Base-by-base conservation (phyloP, 2,113 vertebrate species). In the Noctilio leporinus region DNA sequence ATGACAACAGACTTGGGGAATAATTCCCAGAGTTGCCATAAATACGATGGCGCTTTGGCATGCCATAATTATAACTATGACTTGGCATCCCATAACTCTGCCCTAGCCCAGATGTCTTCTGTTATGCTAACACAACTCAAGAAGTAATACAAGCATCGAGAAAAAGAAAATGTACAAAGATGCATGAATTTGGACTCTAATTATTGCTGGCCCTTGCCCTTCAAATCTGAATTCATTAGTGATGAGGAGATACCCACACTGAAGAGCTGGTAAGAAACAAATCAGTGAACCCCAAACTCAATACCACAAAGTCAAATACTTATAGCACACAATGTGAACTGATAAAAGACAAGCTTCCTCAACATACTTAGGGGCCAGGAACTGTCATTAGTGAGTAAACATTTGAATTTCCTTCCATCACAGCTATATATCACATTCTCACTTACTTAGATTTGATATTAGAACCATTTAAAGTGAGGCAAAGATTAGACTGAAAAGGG, bases 371-470 rank as follows among this genome's bases (percentile, higher is more conserved):
- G 6, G 17, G 6, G 65, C 26, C 28, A 53, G 38, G 9, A 91
- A 26, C 14, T 55, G 81, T 45, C 65, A 69, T 69, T 45, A 49
- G 57, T 40, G 64, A 75, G 47, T 62, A 12, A 26, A 57, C 17
- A n/a, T 10, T 67, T 28, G 88, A 59, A 75, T 26, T 10, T 86
- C 64, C n/a, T 91, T 16, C 47, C 8, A 26, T 59, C 55, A 53
- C 28, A 70, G 72, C 28, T 83, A 69, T 28, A 5, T 12, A 75
- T 43, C 57, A 84, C 51, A 69, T 64, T 81, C 47, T 53, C 47
- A 64, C 3, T 38, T 67, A 77, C 55, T 89, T 94, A 89, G 62
- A 83, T 69, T 69, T 82, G 59, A 77, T 89, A 96, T 78, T 86
- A 83, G 75, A 82, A 95, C 38, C 53, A 91, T 53, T 91, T 91